Evolutionary conservation across 2,888 invertebrate genomes (phyloP).

Genomic region (Hirtodrosophila trivittata): DNA sequence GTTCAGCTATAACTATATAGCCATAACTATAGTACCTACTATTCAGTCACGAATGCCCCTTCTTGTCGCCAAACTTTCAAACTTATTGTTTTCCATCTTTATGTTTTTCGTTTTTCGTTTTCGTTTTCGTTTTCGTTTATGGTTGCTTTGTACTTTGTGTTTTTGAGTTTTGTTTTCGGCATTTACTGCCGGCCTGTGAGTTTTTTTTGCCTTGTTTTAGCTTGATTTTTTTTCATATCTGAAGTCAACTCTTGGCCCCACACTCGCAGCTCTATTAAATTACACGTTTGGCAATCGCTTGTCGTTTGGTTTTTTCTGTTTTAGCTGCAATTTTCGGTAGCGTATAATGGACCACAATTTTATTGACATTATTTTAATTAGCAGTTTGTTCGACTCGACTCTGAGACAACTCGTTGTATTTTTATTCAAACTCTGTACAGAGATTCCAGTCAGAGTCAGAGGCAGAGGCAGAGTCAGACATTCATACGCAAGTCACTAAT

Average conservation of each 20-base stretch:
- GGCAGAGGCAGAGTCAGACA: too few species aligned
- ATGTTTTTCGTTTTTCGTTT: constrained; percentile 8
- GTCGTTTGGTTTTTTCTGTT: constrained; percentile 14
- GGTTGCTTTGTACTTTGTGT: constrained; percentile 74
- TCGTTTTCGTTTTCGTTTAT: constrained; percentile 56
- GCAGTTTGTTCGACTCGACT: constrained; percentile 62
- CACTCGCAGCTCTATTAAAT: constrained; percentile 68
- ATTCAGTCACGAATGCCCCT: constrained; percentile 24
- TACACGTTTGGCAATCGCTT: constrained; percentile 74
- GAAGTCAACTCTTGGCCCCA: constrained; percentile 66
- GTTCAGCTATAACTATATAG: constrained; percentile 42
- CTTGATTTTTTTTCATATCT: constrained; percentile 54
- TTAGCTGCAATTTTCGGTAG: constrained; percentile 70
- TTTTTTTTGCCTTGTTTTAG: constrained; percentile 43
- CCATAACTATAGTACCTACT: constrained; percentile 17
- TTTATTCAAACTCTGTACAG: too few species aligned
- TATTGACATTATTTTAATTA: constrained; percentile 81
- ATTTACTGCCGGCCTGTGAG: constrained; percentile 73
- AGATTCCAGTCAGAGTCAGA: too few species aligned
- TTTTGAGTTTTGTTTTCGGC: constrained; percentile 47
- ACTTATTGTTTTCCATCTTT: constrained; percentile 73
- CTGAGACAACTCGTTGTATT: constrained; percentile 1
- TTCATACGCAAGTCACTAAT: constrained; percentile 76
- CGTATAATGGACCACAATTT: constrained; percentile 79
- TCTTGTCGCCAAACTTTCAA: constrained; percentile 54